Percentiles rank a stretch among this genome's conserved stretches.
Evolutionary conservation across 2,797 vertebrate genomes (phyloP).

Genomic region (Gambelia wislizenii): DNA sequence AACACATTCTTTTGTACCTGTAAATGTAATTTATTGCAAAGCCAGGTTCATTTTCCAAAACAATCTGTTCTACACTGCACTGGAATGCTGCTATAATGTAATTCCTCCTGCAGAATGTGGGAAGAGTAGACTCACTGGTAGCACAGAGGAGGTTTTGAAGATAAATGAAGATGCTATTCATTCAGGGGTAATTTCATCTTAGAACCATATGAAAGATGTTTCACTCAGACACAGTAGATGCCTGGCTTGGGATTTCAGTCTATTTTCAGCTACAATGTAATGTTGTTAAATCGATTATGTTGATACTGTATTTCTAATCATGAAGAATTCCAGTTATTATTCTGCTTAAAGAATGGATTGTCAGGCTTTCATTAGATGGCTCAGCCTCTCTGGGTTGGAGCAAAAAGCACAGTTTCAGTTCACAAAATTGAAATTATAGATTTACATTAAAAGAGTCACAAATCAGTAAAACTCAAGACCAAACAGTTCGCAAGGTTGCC

Average conservation of each 20-base stretch:
- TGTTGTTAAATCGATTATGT: constrained; percentile 78
- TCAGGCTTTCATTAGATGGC: constrained; percentile 72
- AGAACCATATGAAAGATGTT: constrained; percentile 93
- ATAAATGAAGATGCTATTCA: constrained; percentile 99
- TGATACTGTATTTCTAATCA: constrained; percentile 79
- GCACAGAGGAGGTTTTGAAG: constrained; percentile 91
- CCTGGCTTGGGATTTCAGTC: constrained; percentile 76
- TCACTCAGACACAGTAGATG: constrained; percentile 76
- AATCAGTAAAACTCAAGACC: constrained; percentile 52
- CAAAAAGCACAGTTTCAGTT: constrained; percentile 73
- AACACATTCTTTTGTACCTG: constrained; percentile 97
- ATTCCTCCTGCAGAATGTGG: constrained; percentile 86
- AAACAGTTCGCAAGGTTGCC: not conserved
- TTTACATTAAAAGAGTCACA: constrained; percentile 55
- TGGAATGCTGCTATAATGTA: constrained; percentile 92
- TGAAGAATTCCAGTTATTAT: constrained; percentile 76
- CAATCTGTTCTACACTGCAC: constrained; percentile 95
- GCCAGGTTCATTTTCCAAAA: constrained; percentile 96
- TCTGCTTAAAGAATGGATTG: constrained; percentile 66
- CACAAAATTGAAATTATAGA: constrained; percentile 67
- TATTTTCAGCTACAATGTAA: constrained; percentile 76
- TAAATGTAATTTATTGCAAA: constrained; percentile 99
- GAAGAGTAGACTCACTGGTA: constrained; percentile 92
- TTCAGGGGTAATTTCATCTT: constrained; percentile 98
- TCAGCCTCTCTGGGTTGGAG: constrained; percentile 64